Base-by-base conservation (phyloP, 2,797 vertebrate species). In the Prunella strophiata region DNA sequence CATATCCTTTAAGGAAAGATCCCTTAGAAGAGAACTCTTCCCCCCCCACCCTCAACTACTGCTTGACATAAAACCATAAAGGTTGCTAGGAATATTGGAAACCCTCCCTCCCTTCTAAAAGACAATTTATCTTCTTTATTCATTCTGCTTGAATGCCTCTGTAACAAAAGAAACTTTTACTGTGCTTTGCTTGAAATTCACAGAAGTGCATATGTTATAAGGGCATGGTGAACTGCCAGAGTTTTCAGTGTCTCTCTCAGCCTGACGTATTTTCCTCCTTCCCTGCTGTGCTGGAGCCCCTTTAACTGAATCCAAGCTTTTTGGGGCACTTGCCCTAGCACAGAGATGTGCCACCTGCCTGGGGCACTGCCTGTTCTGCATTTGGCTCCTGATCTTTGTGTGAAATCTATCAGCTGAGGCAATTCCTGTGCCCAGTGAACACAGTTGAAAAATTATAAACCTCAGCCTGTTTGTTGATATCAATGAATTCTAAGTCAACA, bases 1-100 rank as follows among this genome's bases (percentile, higher is more conserved):
- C 94, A 93, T 26, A 85, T 48, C 68, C 81, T 76, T 90, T 88
- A 87, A 95, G 65, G 76, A 91, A 88, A 92, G 78, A 91, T 85
- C 84, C 80, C 8, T 3, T n/a, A 57, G 75, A 89, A 86, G 27
- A 81, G 52, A 89, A 79, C 40, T 75, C 63, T 58, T n/a, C 2
- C 1, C 5, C 2, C 54, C 16, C 7, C 1, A 9, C 51, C 18
- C 38, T 10, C 51, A 32, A 30, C 66, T 30, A 82, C 21, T 42
- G 29, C 72, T 88, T 89, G 81, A 87, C 78, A 81, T 90, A 87
- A 90, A 96, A n/a, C 43, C 75, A 66, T 80, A 94, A 93, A 45
- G 12, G 75, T 72, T 50, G 63, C 91, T 78, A 65, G 52, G 58
- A 40, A 42, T 65, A 92, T 23, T 85, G 78, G 88, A 95, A 94